phyloP scores from a whole-genome alignment of 1,140 invertebrate genomes.

The Ridgeia piscesae region DNA sequence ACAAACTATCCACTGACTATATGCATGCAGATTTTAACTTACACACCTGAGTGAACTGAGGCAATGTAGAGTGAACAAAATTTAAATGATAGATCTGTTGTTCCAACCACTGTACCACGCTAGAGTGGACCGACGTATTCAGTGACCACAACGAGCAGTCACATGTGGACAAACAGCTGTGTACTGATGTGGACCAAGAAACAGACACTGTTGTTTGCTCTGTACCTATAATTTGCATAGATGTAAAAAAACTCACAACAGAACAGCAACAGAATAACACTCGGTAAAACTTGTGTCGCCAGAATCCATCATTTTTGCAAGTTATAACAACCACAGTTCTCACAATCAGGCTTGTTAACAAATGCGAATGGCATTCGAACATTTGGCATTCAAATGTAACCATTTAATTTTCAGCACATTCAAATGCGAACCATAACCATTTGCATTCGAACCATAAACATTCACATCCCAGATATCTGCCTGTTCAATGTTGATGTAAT shows the following conservation, averaged over 20 bases:
- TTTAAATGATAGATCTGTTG: not conserved
- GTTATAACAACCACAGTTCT: not conserved
- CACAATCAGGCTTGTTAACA: no score
- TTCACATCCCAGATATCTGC: no score
- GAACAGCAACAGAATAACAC: not conserved
- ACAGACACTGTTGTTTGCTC: not conserved
- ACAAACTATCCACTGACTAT: no score
- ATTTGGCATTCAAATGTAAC: no score
- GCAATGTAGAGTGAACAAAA: no score
- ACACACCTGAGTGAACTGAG: no score
- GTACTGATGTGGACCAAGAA: not conserved
- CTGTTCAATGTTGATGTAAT: no score
- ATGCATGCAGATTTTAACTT: no score
- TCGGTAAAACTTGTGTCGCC: not conserved
- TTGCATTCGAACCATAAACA: no score
- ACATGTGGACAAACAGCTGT: not conserved
- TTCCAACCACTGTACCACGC: not conserved
- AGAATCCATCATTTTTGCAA: not conserved
- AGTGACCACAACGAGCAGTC: not conserved
- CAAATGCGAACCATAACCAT: no score
- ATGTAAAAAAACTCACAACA: not conserved
- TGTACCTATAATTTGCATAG: not conserved
- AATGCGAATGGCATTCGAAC: no score
- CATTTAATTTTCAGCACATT: no score
- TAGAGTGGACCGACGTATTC: not conserved